Evolutionary conservation across 64 coral and sea anemone genomes (phyloP), one percentile per base, ranked within the genome.

Genomic region (Pocillopora verrucosa): DNA sequence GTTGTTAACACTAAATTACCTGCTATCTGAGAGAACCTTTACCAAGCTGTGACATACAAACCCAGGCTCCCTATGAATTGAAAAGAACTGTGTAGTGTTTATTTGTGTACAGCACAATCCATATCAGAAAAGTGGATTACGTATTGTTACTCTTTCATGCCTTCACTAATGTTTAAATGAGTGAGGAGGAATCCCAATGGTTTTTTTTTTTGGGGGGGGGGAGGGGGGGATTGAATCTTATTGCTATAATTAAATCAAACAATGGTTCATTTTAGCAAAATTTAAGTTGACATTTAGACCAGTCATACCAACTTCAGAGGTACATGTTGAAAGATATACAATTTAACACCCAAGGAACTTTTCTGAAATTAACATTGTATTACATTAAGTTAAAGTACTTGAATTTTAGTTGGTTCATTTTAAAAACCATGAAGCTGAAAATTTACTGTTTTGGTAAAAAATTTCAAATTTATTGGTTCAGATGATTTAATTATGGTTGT

Each of bases 51-150:
- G 13, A 65, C 37, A 72, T 24, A 19, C 82, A 85, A 70, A 65
- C 36, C 24, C 63, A 85, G 36, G 56, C 82, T 70, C 82, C 82
- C 26, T 72, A 37, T 85, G 64, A 85, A 65, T 38, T 85, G 35
- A 72, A 65, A 12, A 85, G 63, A 68, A 70, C 41, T 14, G 36
- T 85, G 65, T 85, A 65, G 26, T 11, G 45, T 24, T 70, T 70
- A 5, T 51, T 4, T 7, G 7, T 51, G 41, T 51, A 51, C 41
- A 51, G 25, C 0, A 70, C 9, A n/a, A 70, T 19, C 25, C 4
- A 9, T 70, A 70, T 24, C 67, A 70, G 20, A 70, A 24, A 70
- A 20, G n/a, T 9, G 16, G 64, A 67, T 22, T 51, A 1, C 2
- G 64, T 20, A 22, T 17, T 65, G 14, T 65, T 5, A 65, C 16